These are phyloP conservation scores for Anser brachyrhynchus DNA, from an alignment of 2,113 vertebrate genomes.

Conservation along the genomic window DNA sequence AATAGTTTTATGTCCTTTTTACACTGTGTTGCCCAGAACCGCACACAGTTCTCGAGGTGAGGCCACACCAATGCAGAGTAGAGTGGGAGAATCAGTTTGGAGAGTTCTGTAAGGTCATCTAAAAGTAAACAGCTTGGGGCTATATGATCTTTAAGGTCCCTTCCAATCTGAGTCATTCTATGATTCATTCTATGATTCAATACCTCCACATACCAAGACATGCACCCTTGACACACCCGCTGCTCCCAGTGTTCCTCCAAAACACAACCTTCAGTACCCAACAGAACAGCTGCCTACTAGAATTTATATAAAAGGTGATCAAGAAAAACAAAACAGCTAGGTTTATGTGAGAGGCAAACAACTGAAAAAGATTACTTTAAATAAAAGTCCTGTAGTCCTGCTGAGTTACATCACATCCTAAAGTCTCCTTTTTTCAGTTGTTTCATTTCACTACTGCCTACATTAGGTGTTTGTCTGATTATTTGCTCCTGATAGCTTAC, in stretches of 20 bases:
- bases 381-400: neutral
- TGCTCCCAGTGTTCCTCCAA: neutral
- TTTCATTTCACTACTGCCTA: neutral
- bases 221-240: rapidly evolving
- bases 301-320: neutral
- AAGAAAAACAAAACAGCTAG: neutral
- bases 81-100: too few relatives aligned
- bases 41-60: too few relatives aligned
- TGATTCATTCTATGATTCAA: too few relatives aligned
- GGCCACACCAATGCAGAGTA: too few relatives aligned
- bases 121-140: neutral
- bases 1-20: too few relatives aligned
- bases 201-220: rapidly evolving
- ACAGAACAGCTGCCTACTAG: neutral
- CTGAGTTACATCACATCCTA: neutral
- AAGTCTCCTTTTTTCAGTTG: neutral
- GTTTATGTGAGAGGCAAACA: neutral
- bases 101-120: neutral
- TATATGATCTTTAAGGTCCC: too few relatives aligned
- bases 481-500: neutral
- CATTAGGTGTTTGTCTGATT: neutral
- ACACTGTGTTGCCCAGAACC: too few relatives aligned
- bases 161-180: too few relatives aligned
- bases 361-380: neutral
- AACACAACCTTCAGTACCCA: neutral